Conservation (phyloP, 2,797 vertebrate species). For the Tinamus major region DNA sequence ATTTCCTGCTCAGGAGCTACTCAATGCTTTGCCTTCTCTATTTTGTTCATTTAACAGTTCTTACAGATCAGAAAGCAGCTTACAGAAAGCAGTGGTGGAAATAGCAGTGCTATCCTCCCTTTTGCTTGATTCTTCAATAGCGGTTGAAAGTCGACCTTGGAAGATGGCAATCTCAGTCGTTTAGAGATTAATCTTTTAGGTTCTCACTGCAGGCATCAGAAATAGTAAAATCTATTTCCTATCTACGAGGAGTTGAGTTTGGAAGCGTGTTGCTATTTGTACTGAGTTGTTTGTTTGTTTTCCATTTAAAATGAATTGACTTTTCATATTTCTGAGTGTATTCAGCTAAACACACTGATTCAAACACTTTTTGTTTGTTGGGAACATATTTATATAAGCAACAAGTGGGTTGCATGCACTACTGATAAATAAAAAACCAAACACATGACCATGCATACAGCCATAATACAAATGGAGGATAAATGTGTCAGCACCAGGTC, state of each 20-base stretch:
- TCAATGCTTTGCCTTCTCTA: not conserved
- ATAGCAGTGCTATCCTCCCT: not conserved
- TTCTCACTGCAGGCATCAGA: no score
- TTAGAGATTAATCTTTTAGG: not conserved
- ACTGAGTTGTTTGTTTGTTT: not conserved
- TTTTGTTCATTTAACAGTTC: not conserved
- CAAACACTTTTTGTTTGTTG: not conserved
- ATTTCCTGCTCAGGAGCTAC: not conserved
- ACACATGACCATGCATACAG: not conserved
- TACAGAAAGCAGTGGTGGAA: not conserved
- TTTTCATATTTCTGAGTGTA: not conserved
- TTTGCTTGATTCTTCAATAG: not conserved
- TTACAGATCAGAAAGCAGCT: not conserved
- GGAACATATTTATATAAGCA: not conserved
- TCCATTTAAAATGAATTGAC: not conserved
- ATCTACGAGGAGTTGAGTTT: not conserved
- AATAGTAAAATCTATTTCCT: no score
- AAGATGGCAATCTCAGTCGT: not conserved
- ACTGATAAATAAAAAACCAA: not conserved
- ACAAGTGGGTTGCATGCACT: not conserved
- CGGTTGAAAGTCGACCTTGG: not conserved
- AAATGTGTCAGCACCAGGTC: conserved; percentile 6
- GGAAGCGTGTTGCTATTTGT: not conserved
- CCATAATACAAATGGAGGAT: not conserved
- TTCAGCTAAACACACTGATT: not conserved